Evolutionary conservation across 2,113 vertebrate species (phyloP), one percentile per base, ranked within the genome.

Genomic region (Calypte anna): DNA sequence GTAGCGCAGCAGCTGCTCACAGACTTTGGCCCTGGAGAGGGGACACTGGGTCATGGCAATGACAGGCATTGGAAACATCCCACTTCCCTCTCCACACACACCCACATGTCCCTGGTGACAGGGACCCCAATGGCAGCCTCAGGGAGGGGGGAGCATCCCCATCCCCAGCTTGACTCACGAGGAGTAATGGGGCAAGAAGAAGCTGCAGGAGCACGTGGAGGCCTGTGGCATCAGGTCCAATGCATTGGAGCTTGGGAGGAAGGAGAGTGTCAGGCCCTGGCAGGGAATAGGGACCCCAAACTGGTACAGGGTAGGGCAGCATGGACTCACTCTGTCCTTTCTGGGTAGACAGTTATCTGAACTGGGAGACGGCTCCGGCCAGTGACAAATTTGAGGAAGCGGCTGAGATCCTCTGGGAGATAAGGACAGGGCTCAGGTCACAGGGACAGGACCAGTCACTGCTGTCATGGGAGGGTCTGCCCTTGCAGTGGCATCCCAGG

Each of bases 291-390:
- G 55, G 43, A 87, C 10, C 50, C 62, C 25, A 14, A 46, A 46
- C 23, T 1, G 4, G 18, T 17, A 30, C 77, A 46, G 64, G 84
- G 14, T 59, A 2, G 1, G 18, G 33, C 66, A 72, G 44, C 33
- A 28, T 0, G 0, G 59, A 94, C 98, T 98, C 95, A 99, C 99
- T 98, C 98, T 13, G 97, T 92, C 62, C 98, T 99, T 91, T 99
- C 98, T 0, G 99, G 98, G 66, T 98, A 99, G 87, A 99, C 98
- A 44, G 95, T 98, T 96, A 99, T 99, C 3, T 98, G 98, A 6
- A 99, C 99, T 1, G 99, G 99, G 86, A 99, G 99, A 59, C 99
- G 99, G 97, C 99, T 99, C 78, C 99, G 98, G 75, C 99, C 99
- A 0, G 98, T 99, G 93, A 99, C 99, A 11, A 99, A 99, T 96